phyloP scores from a whole-genome alignment of 2,113 vertebrate species.

The Sorex fumeus region DNA sequence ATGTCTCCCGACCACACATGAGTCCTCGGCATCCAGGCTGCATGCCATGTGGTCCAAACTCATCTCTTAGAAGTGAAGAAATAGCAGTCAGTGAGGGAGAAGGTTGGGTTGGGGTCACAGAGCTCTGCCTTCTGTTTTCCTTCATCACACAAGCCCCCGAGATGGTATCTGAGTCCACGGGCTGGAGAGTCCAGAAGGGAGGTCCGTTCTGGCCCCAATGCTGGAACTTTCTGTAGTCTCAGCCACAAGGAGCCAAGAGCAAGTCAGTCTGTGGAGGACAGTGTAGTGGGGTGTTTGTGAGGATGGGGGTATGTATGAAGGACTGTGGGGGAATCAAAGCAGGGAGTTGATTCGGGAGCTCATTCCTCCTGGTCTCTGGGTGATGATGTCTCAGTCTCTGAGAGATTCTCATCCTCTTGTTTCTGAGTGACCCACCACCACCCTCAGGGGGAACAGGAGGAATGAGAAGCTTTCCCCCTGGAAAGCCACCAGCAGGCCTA shows the following conservation, averaged over 20 bases:
- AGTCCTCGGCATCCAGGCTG: not conserved
- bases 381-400: no score
- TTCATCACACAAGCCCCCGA: not conserved
- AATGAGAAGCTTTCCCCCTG: not conserved
- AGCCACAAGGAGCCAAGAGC: not conserved
- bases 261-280: not conserved
- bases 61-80: slow-evolving; percentile 3
- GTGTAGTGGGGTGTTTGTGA: not conserved
- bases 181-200: not conserved
- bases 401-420: not conserved
- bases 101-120: not conserved
- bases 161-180: not conserved
- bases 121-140: not conserved
- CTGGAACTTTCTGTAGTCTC: not conserved
- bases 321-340: not conserved
- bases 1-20: not conserved
- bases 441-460: not conserved
- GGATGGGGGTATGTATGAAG: not conserved
- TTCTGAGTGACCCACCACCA: not conserved
- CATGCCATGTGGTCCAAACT: not conserved
- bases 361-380: not conserved
- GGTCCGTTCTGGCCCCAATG: not conserved
- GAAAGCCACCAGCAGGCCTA: no score
- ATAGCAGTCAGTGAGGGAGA: not conserved
- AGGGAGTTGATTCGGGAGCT: not conserved